Percentiles rank a stretch among this genome's conserved stretches.
These are phyloP conservation scores for Balearica regulorum DNA, from an alignment of 2,797 vertebrate genomes.

Conservation along the genomic window DNA sequence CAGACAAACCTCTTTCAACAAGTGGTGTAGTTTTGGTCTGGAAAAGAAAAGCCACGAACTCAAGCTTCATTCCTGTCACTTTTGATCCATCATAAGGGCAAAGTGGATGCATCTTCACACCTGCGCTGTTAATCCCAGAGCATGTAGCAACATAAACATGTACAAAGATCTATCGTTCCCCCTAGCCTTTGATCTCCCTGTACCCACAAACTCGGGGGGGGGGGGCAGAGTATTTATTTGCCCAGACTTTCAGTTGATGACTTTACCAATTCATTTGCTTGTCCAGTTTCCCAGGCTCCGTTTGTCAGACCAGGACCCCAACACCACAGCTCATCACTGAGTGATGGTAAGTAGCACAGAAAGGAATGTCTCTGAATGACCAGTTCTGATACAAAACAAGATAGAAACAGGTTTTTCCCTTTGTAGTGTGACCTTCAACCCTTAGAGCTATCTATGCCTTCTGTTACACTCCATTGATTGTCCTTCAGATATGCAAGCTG, in stretches of 20 bases:
- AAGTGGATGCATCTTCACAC: not conserved
- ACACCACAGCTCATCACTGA: not conserved
- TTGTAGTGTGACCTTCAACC: not conserved
- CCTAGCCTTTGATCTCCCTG: not conserved
- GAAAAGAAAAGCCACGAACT: not conserved
- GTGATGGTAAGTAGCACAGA: not conserved
- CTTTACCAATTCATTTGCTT: not conserved
- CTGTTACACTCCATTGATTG: not conserved
- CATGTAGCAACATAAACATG: not conserved
- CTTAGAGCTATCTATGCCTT: not conserved
- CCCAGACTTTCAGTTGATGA: not conserved
- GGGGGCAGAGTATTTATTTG: accelerated
- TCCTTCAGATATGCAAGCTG: not conserved
- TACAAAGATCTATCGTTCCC: not conserved
- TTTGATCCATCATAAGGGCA: not conserved
- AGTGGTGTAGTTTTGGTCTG: not conserved
- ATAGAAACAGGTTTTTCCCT: not conserved
- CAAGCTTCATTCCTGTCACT: not conserved
- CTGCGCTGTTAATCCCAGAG: too few relatives aligned
- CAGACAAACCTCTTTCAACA: not conserved
- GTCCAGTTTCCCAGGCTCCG: not conserved
- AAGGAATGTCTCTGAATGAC: not conserved
- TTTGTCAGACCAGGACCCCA: not conserved
- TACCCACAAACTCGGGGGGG: not conserved
- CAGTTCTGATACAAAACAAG: not conserved